These are phyloP conservation scores for Euleptes europaea DNA, from an alignment of 2,113 vertebrate species.

Conservation along the genomic window DNA sequence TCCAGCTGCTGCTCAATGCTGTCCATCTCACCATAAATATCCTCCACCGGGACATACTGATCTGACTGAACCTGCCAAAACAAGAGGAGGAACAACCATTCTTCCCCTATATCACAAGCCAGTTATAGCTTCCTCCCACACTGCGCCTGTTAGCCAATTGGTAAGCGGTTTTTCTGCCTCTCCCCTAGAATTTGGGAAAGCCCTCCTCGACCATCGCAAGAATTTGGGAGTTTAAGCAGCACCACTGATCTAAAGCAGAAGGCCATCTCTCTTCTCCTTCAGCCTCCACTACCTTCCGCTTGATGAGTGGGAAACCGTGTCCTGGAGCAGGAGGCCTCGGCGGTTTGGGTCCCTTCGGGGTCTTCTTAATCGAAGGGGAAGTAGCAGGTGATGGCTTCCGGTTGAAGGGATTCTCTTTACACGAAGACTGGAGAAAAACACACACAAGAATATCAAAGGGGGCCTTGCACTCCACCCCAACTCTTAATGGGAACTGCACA, in stretches of 20 bases:
- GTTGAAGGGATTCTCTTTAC: slow-evolving; percentile 91
- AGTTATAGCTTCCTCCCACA: neutral
- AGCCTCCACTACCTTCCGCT: slow-evolving; percentile 84
- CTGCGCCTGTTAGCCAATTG: neutral
- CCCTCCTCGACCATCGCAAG: neutral
- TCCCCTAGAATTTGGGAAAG: neutral
- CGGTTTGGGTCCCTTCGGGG: slow-evolving; percentile 81
- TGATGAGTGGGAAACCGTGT: slow-evolving; percentile 91
- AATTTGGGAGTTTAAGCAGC: neutral
- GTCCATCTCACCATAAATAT: slow-evolving; percentile 83
- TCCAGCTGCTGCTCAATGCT: slow-evolving; percentile 83
- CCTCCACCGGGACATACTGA: slow-evolving; percentile 79
- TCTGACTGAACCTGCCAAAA: slow-evolving; percentile 85
- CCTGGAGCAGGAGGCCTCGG: slow-evolving; percentile 81
- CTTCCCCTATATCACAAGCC: neutral
- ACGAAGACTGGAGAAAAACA: slow-evolving; percentile 76
- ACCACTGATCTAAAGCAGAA: neutral
- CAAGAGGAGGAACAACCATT: neutral
- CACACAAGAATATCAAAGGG: neutral
- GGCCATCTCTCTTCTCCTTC: rapidly evolving
- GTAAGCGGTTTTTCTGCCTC: neutral
- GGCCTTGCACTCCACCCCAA: neutral
- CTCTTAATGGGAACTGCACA: neutral
- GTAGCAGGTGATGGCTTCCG: slow-evolving; percentile 81
- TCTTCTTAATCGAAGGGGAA: slow-evolving; percentile 73